Evolutionary conservation across 2,113 vertebrate species (phyloP).

Genomic region (Phrynosoma blainvillii): DNA sequence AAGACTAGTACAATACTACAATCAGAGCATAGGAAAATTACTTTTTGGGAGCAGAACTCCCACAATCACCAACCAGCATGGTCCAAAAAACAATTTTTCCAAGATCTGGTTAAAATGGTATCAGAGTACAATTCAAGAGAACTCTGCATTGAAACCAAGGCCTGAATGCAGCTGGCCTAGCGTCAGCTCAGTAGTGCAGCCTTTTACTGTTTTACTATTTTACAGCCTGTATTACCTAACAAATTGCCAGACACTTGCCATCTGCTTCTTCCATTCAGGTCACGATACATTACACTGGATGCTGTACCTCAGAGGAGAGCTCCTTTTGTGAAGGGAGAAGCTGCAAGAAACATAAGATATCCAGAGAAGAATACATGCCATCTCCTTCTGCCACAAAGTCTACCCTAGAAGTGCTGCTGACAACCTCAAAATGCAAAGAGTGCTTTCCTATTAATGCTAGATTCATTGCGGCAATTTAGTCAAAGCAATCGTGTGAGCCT

Average conservation of each 20-base stretch:
- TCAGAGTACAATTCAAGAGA: background rate
- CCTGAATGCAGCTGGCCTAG: background rate
- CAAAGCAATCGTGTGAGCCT: background rate
- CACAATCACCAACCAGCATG: too few species aligned
- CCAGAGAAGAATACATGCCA: background rate
- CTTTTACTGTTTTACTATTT: background rate
- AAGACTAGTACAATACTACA: too few species aligned
- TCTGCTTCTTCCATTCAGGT: background rate
- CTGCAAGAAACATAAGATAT: background rate
- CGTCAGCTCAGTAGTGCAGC: background rate
- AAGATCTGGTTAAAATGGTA: too few species aligned
- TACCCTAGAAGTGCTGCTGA: background rate
- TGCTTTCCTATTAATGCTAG: background rate
- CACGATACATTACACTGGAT: background rate
- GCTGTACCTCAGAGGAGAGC: background rate
- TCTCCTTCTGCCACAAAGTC: fast-evolving
- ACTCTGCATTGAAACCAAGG: background rate
- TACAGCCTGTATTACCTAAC: background rate
- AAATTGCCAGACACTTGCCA: constrained; percentile 3
- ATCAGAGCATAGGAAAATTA: too few species aligned
- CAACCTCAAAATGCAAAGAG: background rate
- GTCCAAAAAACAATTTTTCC: too few species aligned
- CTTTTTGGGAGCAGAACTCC: too few species aligned
- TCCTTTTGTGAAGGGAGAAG: background rate
- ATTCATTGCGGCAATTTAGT: background rate